A percentile compares a stretch with the other conserved stretches of the same genome.
These are phyloP conservation scores for Drosophila kokeensis DNA, from an alignment of 2,888 invertebrate species.

Conservation along the genomic window DNA sequence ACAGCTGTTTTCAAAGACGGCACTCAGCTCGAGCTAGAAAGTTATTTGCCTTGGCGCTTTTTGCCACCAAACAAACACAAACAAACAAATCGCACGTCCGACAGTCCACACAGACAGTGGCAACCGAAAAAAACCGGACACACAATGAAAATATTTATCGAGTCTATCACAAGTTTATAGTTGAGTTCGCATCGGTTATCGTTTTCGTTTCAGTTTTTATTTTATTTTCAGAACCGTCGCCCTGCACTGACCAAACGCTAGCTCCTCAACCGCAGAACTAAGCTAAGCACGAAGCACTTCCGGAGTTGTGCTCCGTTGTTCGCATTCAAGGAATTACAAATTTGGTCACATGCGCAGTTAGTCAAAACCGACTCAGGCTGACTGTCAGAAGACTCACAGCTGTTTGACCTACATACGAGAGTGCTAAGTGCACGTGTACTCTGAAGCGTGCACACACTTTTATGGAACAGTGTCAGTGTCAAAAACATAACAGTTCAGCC, in stretches of 20 bases:
- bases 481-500: not conserved
- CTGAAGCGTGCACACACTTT: constrained; percentile 23
- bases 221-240: constrained; percentile 23
- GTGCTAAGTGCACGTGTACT: constrained; percentile 58
- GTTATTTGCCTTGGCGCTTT: constrained; percentile 35
- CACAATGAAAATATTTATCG: constrained; percentile 10
- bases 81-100: constrained; percentile 12
- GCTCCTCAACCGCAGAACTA: constrained; percentile 75
- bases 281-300: constrained; percentile 62
- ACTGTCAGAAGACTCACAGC: constrained; percentile 61
- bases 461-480: constrained; percentile 1
- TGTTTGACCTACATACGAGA: constrained; percentile 70
- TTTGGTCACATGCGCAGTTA: constrained; percentile 74
- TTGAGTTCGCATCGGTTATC: constrained; percentile 22
- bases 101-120: not conserved
- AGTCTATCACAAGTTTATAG: not conserved
- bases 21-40: constrained; percentile 42
- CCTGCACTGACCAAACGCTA: constrained; percentile 71
- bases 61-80: constrained; percentile 36
- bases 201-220: constrained; percentile 11
- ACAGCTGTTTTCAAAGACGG: constrained; percentile 51
- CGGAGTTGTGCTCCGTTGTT: constrained; percentile 55
- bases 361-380: not conserved
- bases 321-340: constrained; percentile 19
- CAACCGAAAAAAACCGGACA: constrained; percentile 5